Evolutionary conservation across 2,888 invertebrate genomes (phyloP).

Genomic region (Leptinotarsa peninsularis): DNA sequence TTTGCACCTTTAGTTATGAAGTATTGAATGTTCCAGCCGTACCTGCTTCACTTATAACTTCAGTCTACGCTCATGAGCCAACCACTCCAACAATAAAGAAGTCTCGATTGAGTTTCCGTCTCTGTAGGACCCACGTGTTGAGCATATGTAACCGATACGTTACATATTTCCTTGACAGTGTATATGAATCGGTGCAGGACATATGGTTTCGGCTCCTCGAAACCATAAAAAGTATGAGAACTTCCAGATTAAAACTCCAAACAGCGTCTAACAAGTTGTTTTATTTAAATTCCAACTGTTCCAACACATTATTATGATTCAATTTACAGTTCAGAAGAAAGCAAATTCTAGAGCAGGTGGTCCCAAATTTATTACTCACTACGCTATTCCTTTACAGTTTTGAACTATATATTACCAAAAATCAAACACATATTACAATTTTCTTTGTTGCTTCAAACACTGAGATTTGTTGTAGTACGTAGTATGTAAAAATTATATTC

Average conservation of each 20-base stretch:
- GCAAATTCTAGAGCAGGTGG: not conserved
- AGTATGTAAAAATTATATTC: no score
- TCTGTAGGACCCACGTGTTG: conserved; percentile 28
- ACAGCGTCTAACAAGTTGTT: conserved; percentile 21
- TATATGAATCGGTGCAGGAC: conserved; percentile 17
- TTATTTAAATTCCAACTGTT: conserved; percentile 16
- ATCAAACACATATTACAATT: no score
- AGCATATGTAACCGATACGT: conserved; percentile 28
- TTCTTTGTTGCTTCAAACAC: no score
- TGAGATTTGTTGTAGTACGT: no score
- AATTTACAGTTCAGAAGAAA: not conserved
- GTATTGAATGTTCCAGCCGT: no score
- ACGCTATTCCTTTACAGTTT: no score
- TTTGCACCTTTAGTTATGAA: no score
- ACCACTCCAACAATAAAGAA: conserved; percentile 16
- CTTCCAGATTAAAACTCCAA: conserved; percentile 25
- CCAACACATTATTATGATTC: conserved; percentile 1
- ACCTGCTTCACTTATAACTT: not conserved
- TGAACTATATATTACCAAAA: no score
- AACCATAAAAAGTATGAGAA: conserved; percentile 30
- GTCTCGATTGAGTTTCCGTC: conserved; percentile 25
- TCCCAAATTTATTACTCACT: no score
- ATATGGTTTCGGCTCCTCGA: conserved; percentile 25
- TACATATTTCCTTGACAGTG: conserved; percentile 22
- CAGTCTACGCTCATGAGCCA: conserved; percentile 2